Base-by-base conservation (phyloP, 1,140 invertebrate species). In the Drosophila gunungcola region DNA sequence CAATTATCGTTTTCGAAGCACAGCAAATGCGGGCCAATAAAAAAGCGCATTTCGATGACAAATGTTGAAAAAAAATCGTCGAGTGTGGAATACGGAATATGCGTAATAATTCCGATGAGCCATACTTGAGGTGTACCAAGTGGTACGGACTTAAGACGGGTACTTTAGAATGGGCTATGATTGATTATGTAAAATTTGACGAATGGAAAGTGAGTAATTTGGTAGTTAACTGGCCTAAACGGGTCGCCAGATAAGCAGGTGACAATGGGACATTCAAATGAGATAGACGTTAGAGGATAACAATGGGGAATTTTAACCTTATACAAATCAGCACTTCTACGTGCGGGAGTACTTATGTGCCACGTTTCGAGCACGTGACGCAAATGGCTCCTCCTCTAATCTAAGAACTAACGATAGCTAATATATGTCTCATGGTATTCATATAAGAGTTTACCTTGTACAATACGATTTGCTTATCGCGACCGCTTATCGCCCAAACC, bases 361-460 rank as follows among this genome's bases (percentile, higher is more conserved):
- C 36, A 27, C 9, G 27, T 43, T 6, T 48, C 21, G 67, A 43
- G 43, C 68, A 73, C 56, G 69, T 73, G 69, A 73, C 69, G 68
- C 68, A 73, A 61, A 16, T 46, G 21, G 34, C 49, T 61, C n/a
- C 49, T 61, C n/a, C 9, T 21, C 16, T 73, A 73, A 73, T 73
- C 68, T 53, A 0, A 13, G 4, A 27, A 67, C 53, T 42, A 46
- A 51, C 61, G 43, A 69, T 80, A 48, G 57, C 56, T 74, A 75
- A 61, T 78, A 82, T 80, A 72, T 73, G 75, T 79, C 82, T 53
- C 52, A 74, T 82, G 74, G 70, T 86, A 78, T 75, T 77, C 82
- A 64, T 61, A 79, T 58, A 79, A 56, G 64, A 48, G 34, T 4
- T 70, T 34, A 25, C 39, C 78, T 72, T 81, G 61, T 72, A 58